phyloP scores from a whole-genome alignment of 2,888 invertebrate genomes.

The Temnothorax rugatulus region DNA sequence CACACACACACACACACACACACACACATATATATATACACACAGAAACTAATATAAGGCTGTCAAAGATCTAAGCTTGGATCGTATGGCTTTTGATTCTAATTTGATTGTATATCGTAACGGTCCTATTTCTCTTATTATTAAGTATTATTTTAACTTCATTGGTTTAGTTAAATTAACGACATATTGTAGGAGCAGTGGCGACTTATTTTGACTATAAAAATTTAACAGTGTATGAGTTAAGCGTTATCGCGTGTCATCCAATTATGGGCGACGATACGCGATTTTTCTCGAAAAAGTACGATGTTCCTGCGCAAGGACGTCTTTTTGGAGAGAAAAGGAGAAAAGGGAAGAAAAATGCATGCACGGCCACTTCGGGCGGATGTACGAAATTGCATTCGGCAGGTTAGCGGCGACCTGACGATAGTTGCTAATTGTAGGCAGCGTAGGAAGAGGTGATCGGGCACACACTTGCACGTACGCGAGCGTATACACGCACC shows the following conservation, averaged over 20 bases:
- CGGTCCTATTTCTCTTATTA: no score
- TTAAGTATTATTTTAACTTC: no score
- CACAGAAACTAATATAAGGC: no score
- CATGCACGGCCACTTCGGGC: not conserved
- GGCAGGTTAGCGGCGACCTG: slow-evolving; percentile 64
- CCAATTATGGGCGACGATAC: slow-evolving; percentile 26
- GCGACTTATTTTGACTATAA: no score
- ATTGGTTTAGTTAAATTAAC: no score
- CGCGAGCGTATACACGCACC: slow-evolving; percentile 34
- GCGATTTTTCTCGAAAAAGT: not conserved
- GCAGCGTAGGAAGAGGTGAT: slow-evolving; percentile 71
- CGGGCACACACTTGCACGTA: slow-evolving; percentile 74
- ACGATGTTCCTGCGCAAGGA: not conserved
- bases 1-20: no score
- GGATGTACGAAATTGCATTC: slow-evolving; percentile 50
- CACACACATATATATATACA: no score
- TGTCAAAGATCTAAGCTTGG: no score
- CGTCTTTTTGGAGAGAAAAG: not conserved
- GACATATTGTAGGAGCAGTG: no score
- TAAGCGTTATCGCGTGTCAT: not conserved
- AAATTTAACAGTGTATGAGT: not conserved
- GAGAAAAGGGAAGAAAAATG: not conserved
- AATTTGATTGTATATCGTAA: no score
- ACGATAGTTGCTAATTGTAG: slow-evolving; percentile 81
- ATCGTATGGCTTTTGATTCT: no score